Base-by-base conservation (phyloP, 1,140 invertebrate species). In the Maconellicoccus hirsutus region DNA sequence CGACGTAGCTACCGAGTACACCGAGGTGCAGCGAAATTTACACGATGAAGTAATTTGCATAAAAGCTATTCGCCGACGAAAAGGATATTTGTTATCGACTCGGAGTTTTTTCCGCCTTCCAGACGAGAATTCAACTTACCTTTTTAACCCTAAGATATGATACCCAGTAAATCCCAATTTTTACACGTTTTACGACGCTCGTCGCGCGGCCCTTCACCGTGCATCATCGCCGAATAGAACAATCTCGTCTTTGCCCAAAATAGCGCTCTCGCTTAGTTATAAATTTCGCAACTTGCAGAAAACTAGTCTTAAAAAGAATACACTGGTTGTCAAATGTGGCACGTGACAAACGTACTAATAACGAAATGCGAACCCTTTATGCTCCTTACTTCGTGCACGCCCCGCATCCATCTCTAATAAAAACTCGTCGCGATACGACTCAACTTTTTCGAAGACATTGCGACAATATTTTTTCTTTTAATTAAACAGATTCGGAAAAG, bases 231-330 rank as follows among this genome's bases (percentile, higher is more conserved):
- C n/a, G 42, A 52, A 19, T 52, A 3, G 42, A 52, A 52, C 42
- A 52, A 52, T 52, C 3, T 16, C 42, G 33, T 14, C 42, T 52
- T 8, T 19, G 42, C 3, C 6, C 12, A 19, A 14, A 52, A 52
- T 52, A n/a, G n/a, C n/a, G 6, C 42, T 14, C 42, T 14, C 42
- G 29, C 29, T n/a, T 38, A 38, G 42, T 52, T 52, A 52, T 52
- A 52, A 52, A 52, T 52, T 52, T 52, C 12, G 6, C 42, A 52
- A 52, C 12, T 52, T 19, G 42, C 42, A 52, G 42, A 52, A 52
- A 52, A 52, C 42, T 52, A 52, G 42, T 52, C 42, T 52, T 52
- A 52, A 52, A 52, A 52, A 52, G 42, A 52, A 52, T 52, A 52
- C 42, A 52, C 42, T 52, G 42, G 42, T 52, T 52, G 42, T 52